These are phyloP conservation scores for Cancer borealis DNA, from an alignment of 2,888 invertebrate genomes.

Conservation along the genomic window DNA sequence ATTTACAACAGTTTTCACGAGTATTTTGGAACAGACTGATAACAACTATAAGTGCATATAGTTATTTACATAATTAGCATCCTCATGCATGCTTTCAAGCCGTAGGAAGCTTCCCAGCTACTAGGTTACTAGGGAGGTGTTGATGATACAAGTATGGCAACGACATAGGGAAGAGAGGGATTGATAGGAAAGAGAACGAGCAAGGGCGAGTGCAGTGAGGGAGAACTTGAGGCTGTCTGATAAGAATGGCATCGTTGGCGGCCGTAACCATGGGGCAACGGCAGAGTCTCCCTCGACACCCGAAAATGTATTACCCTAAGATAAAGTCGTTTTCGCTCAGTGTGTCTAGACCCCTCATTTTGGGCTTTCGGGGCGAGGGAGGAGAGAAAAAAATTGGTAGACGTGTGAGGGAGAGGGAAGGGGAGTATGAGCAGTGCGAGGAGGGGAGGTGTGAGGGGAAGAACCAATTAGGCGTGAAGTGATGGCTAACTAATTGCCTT, in stretches of 20 bases:
- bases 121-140: too few relatives aligned
- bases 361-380: conserved; percentile 2
- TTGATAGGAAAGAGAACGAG: neutral
- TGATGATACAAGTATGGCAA: too few relatives aligned
- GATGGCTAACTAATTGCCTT: conserved; percentile 66
- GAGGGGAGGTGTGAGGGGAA: conserved; percentile 43
- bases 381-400: neutral
- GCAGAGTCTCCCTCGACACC: neutral
- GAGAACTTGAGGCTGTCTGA: neutral
- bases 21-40: too few relatives aligned
- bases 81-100: too few relatives aligned
- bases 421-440: neutral
- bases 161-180: neutral
- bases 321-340: conserved; percentile 58
- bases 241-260: neutral
- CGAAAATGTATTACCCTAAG: conserved; percentile 25
- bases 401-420: neutral
- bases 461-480: conserved; percentile 65
- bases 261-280: neutral
- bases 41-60: too few relatives aligned
- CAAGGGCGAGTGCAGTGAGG: neutral
- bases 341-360: conserved; percentile 35
- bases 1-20: too few relatives aligned
- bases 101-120: too few relatives aligned
- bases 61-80: too few relatives aligned